These are phyloP conservation scores for Tragopan temminckii DNA, from an alignment of 2,797 vertebrate species.

Conservation along the genomic window DNA sequence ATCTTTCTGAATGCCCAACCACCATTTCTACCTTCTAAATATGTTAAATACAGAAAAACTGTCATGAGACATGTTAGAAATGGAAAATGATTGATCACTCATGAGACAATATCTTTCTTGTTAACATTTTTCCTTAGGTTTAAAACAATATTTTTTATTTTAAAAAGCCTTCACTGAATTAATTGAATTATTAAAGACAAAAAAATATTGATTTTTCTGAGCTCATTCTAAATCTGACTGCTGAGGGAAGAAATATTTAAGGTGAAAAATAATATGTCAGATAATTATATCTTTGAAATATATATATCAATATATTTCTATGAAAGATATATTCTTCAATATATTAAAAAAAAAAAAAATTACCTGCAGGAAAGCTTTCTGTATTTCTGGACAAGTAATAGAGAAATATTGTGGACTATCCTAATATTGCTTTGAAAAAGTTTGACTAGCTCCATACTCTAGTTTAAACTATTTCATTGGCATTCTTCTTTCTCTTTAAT, in stretches of 20 bases:
- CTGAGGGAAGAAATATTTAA: not conserved
- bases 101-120: not conserved
- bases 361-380: not conserved
- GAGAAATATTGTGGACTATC: not conserved
- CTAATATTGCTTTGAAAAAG: not conserved
- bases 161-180: not conserved
- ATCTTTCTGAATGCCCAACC: not conserved
- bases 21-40: not conserved
- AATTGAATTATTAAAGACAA: conserved; percentile 4
- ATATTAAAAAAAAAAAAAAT: not conserved
- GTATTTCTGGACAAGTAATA: not conserved
- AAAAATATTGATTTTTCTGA: not conserved
- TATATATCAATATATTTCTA: not conserved
- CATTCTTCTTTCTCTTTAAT: not conserved
- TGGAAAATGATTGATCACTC: not conserved
- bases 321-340: accelerated
- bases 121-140: not conserved
- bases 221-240: not conserved
- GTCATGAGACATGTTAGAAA: not conserved
- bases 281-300: not conserved
- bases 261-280: not conserved
- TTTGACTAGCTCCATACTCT: not conserved
- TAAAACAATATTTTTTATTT: not conserved
- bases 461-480: accelerated
- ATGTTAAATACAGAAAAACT: not conserved